phyloP scores from a whole-genome alignment of 53 echinoderm and acorn worm genomes.

The Holothuria scabra region DNA sequence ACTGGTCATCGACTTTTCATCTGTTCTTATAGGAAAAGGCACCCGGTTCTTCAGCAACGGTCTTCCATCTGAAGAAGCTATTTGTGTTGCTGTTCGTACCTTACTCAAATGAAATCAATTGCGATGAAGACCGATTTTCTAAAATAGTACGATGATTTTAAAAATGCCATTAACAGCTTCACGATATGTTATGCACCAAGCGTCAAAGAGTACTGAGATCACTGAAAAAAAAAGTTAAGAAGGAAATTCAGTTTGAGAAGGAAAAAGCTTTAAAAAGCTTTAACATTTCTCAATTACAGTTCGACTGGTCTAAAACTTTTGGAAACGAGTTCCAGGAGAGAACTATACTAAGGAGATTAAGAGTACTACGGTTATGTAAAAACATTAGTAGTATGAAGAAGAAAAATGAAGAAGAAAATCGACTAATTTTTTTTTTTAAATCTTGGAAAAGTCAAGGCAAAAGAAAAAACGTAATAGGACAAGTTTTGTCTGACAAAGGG shows the following conservation, averaged over 20 bases:
- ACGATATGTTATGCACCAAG: not conserved
- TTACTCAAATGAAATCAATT: not conserved
- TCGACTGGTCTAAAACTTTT: not conserved
- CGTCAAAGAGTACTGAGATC: not conserved
- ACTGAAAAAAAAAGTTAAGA: not conserved
- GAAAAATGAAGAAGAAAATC: not conserved
- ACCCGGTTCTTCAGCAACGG: not conserved
- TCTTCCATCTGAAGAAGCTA: not conserved
- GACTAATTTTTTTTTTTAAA: not conserved
- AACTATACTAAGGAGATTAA: not conserved
- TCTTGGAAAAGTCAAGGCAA: not conserved
- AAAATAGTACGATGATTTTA: slow-evolving; percentile 1
- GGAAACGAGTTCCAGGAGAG: not conserved
- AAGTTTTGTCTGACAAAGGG: not conserved
- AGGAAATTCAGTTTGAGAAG: not conserved
- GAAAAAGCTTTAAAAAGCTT: not conserved
- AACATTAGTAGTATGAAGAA: slow-evolving; percentile 21
- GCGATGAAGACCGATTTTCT: not conserved
- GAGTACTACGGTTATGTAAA: not conserved
- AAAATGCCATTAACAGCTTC: not conserved
- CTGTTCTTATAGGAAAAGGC: not conserved
- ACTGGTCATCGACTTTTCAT: not conserved
- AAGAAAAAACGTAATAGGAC: slow-evolving; percentile 13
- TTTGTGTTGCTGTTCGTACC: not conserved
- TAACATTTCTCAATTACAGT: not conserved